Percentiles rank a stretch among this genome's conserved stretches.
Conservation (phyloP, 92 coral and sea anemone species). For the Montipora capitata region DNA sequence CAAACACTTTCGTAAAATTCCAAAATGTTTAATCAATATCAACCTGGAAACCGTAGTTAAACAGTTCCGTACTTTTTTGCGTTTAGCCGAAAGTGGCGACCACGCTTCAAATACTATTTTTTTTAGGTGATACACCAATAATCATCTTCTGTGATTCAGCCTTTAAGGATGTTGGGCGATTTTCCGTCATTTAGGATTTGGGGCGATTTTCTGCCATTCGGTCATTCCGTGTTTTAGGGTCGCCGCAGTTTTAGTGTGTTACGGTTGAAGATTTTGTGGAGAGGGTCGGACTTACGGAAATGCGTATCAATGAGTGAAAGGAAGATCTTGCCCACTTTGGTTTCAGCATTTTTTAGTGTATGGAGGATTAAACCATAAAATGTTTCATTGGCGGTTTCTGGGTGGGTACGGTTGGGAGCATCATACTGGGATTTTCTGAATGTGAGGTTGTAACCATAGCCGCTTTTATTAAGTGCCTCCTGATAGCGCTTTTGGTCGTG, state of each 20-base stretch:
- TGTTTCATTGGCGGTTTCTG: not conserved
- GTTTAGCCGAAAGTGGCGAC: too few species aligned
- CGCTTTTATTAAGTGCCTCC: not conserved
- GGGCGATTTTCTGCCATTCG: too few species aligned
- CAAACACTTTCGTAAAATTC: too few species aligned
- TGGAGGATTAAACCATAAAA: not conserved
- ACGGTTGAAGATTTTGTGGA: not conserved
- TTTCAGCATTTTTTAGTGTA: not conserved
- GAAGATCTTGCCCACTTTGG: not conserved
- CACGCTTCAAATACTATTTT: too few species aligned
- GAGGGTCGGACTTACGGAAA: not conserved
- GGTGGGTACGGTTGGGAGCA: not conserved
- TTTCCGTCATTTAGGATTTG: too few species aligned
- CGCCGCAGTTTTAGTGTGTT: not conserved
- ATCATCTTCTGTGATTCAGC: too few species aligned
- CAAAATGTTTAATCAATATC: too few species aligned
- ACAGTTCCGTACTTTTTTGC: too few species aligned
- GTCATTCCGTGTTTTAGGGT: too few species aligned
- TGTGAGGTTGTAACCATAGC: not conserved
- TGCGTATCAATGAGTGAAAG: not conserved
- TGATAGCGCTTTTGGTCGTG: not conserved
- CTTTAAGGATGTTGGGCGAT: too few species aligned
- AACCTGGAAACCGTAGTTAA: too few species aligned
- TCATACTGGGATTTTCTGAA: not conserved
- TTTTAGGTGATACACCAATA: too few species aligned